Percentiles rank a stretch among this genome's conserved stretches.
Evolutionary conservation across 1,140 invertebrate species (phyloP).

Genomic region (Sitodiplosis mosellana): DNA sequence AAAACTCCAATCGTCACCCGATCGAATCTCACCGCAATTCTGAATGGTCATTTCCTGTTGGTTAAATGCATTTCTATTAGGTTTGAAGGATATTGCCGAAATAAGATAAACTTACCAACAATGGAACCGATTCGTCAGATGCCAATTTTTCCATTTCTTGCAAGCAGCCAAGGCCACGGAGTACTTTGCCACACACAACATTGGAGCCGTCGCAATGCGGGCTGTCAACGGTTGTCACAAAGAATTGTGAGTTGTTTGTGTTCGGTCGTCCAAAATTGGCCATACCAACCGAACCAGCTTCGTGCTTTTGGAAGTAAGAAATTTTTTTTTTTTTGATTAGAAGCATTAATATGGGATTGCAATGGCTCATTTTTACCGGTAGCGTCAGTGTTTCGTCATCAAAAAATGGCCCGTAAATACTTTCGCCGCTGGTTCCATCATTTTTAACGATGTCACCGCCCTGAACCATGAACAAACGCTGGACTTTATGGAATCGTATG

Average conservation of each 20-base stretch:
- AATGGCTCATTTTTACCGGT: constrained; percentile 26
- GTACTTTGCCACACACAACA: constrained; percentile 73
- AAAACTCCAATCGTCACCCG: constrained; percentile 40
- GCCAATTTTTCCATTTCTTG: constrained; percentile 40
- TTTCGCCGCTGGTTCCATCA: constrained; percentile 77
- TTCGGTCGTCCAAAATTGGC: constrained; percentile 68
- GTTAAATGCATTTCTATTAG: constrained; percentile 2
- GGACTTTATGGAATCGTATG: constrained; percentile 51
- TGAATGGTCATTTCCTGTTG: constrained; percentile 40
- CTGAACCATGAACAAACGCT: constrained; percentile 64
- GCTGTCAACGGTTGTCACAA: constrained; percentile 70
- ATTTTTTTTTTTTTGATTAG: not conserved
- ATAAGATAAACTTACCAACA: constrained; percentile 24
- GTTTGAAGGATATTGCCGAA: no score
- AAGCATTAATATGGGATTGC: not conserved
- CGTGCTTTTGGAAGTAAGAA: constrained; percentile 31
- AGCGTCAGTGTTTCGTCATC: constrained; percentile 77
- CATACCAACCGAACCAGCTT: constrained; percentile 66
- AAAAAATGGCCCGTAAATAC: constrained; percentile 80
- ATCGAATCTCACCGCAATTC: constrained; percentile 51
- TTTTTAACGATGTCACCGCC: constrained; percentile 59
- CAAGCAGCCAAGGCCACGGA: constrained; percentile 47
- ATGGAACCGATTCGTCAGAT: constrained; percentile 33
- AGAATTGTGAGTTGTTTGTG: constrained; percentile 89
- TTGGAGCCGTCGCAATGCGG: constrained; percentile 75